Base-by-base conservation (phyloP, 2,888 invertebrate species). In the Callosobruchus maculatus region DNA sequence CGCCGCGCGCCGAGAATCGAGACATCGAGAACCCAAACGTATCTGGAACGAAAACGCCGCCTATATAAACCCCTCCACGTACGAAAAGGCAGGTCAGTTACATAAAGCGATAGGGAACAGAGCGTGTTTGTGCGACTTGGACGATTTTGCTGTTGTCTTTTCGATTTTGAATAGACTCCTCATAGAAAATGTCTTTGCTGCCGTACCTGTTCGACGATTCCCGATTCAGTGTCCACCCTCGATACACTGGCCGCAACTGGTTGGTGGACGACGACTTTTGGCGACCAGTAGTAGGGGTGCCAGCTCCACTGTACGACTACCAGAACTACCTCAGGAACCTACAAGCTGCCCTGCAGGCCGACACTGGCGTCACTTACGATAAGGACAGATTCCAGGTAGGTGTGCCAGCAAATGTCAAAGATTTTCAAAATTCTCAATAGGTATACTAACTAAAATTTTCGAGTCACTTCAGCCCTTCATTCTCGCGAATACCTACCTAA, bases 141-240 rank as follows among this genome's bases (percentile, higher is more conserved):
- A 13, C 49, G 49, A 18, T 13, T 49, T 49, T n/a, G n/a, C n/a
- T n/a, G n/a, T n/a, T n/a, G n/a, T n/a, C 49, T 13, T 13, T 0
- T 49, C 1, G 49, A 13, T 49, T 49, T 49, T 49, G 49, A 49
- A 49, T 26, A 26, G 5, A 49, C 18, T 13, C 9, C 49, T 18
- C 9, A 18, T 13, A 49, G 30, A 49, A 49, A 18, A 75, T 75
- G 75, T 73, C 72, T 22, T 21, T 72, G 68, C 9, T 75, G 5
- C 75, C 75, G 22, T 72, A 74, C 13, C 9, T 75, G 20, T 71
- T 74, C 30, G 76, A 74, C 66, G 74, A 74, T 26, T 69, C 72
- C 67, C 49, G 49, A 7, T 49, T 49, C 9, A 3, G 9, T 30
- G 30, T 30, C 30, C 7, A 18, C 49, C 49, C 49, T 1, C 13